Percentiles rank a stretch among this genome's conserved stretches.
Evolutionary conservation across 1,140 invertebrate genomes (phyloP).

Genomic region (Aphaenogaster floridana): DNA sequence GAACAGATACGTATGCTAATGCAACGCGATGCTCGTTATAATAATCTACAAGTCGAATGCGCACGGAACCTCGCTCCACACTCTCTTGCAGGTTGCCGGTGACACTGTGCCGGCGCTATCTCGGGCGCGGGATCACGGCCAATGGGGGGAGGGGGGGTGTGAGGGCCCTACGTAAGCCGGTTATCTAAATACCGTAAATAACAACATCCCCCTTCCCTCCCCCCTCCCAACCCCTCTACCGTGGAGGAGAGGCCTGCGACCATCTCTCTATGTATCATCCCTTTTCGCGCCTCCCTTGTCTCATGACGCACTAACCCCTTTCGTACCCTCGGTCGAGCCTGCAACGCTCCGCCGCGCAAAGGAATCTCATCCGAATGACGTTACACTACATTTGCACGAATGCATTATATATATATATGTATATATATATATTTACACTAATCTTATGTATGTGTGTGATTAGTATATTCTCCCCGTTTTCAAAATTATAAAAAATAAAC

Average conservation of each 20-base stretch:
- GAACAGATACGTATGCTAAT: conserved; percentile 80
- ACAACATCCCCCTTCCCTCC: conserved; percentile 79
- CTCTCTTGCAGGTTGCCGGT: conserved; percentile 77
- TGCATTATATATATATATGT: not conserved
- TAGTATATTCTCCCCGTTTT: not conserved
- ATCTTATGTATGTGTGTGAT: not conserved
- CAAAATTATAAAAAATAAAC: not conserved
- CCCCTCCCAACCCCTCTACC: not conserved
- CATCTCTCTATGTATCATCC: conserved; percentile 49
- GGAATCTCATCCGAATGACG: not conserved
- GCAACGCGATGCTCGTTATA: conserved; percentile 80
- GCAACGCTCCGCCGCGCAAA: not conserved
- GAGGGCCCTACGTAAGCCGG: conserved; percentile 84
- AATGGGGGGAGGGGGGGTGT: conserved; percentile 76
- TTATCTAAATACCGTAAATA: conserved; percentile 87
- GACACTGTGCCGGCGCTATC: conserved; percentile 77
- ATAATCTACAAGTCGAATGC: conserved; percentile 79
- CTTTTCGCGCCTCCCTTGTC: conserved; percentile 50
- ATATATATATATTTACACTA: not conserved
- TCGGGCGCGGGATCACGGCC: conserved; percentile 82
- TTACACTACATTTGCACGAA: not conserved
- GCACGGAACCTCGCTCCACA: conserved; percentile 69
- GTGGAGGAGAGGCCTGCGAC: conserved; percentile 24
- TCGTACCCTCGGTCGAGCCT: not conserved
- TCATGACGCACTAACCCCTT: conserved; percentile 41